Evolutionary conservation across 2,797 vertebrate genomes (phyloP).

Genomic region (Serranus cabrilla): DNA sequence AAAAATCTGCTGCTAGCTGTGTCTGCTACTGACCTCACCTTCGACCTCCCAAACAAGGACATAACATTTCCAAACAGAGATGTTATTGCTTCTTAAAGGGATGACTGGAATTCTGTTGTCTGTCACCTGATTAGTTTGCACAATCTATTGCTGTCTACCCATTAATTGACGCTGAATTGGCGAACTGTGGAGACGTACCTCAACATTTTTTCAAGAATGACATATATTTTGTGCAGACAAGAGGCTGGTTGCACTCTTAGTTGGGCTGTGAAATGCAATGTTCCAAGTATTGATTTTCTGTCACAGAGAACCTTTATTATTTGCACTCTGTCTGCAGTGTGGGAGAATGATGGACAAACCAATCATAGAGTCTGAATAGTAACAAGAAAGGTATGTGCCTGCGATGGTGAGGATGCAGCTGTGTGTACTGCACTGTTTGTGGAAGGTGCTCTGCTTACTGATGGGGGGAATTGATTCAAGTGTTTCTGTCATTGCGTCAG

Average conservation of each 20-base stretch:
- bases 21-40: constrained; percentile 11
- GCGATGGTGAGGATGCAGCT: constrained; percentile 18
- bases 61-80: constrained; percentile 15
- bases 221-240: constrained; percentile 22
- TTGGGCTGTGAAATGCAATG: constrained; percentile 29
- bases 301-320: constrained; percentile 55
- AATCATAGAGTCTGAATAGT: constrained; percentile 50
- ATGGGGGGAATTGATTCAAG: constrained; percentile 40
- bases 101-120: constrained; percentile 14
- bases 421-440: constrained; percentile 30
- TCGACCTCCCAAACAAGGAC: constrained; percentile 23
- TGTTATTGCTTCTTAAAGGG: constrained; percentile 40
- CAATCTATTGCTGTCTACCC: background rate
- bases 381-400: constrained; percentile 27
- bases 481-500: constrained; percentile 36
- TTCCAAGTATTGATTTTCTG: constrained; percentile 66
- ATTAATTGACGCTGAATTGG: background rate
- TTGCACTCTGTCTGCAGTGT: constrained; percentile 53
- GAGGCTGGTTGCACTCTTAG: constrained; percentile 7
- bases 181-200: background rate
- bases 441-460: constrained; percentile 45
- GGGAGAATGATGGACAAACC: constrained; percentile 45
- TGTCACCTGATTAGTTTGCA: constrained; percentile 14
- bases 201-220: constrained; percentile 9
- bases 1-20: no score